Percentiles rank a stretch among this genome's conserved stretches.
phyloP scores from a whole-genome alignment of 2,888 invertebrate species.

The Drosophila tripunctata region DNA sequence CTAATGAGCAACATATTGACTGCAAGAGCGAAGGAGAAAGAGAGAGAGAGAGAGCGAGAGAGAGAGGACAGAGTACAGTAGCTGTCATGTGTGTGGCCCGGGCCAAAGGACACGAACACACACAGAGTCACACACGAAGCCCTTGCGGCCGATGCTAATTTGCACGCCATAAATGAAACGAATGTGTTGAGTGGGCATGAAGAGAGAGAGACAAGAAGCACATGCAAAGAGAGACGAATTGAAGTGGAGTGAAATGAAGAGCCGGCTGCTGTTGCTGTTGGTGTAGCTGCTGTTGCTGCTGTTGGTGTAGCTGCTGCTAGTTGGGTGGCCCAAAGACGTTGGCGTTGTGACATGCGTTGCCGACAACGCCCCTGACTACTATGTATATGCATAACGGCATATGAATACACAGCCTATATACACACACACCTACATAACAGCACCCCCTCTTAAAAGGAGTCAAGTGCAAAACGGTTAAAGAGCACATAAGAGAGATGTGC shows the following conservation, averaged over 20 bases:
- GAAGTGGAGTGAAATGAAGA: constrained; percentile 51
- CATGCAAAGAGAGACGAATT: constrained; percentile 21
- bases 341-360: constrained; percentile 51
- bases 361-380: constrained; percentile 58
- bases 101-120: constrained; percentile 60
- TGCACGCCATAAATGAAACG: constrained; percentile 79
- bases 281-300: constrained; percentile 11
- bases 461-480: neutral
- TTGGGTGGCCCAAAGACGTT: constrained; percentile 44
- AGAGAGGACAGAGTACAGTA: constrained; percentile 38
- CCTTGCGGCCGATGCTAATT: constrained; percentile 72
- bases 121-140: constrained; percentile 62
- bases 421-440: neutral
- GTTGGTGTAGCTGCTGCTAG: constrained; percentile 12
- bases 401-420: neutral
- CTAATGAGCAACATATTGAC: constrained; percentile 65
- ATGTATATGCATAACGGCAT: neutral
- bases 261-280: constrained; percentile 42
- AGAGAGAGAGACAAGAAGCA: neutral
- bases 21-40: neutral
- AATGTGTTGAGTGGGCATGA: constrained; percentile 64
- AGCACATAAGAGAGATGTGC: constrained; percentile 7
- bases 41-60: neutral
- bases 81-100: constrained; percentile 62
- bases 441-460: constrained; percentile 25